Conservation (phyloP, 2,888 invertebrate species). For the Craniophora ligustri region DNA sequence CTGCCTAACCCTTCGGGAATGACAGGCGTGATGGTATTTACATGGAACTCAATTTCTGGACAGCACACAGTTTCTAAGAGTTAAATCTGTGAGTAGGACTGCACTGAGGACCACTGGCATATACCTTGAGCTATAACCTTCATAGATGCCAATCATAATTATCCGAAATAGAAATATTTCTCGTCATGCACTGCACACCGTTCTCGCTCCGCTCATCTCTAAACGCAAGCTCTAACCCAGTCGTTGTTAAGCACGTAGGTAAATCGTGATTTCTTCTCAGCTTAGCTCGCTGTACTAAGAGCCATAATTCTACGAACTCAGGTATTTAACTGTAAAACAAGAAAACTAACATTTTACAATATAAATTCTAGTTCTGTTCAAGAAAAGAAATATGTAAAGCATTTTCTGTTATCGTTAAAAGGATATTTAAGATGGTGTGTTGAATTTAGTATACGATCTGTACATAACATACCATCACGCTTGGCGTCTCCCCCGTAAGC, state of each 20-base stretch:
- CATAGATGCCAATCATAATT: too few relatives aligned
- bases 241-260: slow-evolving; percentile 51
- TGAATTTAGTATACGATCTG: neutral
- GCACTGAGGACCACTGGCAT: too few relatives aligned
- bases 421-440: slow-evolving; percentile 16
- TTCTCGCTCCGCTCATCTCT: slow-evolving; percentile 27
- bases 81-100: too few relatives aligned
- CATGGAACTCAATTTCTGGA: too few relatives aligned
- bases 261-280: slow-evolving; percentile 57
- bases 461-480: too few relatives aligned
- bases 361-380: slow-evolving; percentile 35
- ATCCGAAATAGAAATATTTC: too few relatives aligned
- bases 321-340: slow-evolving; percentile 48
- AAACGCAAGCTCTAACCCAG: neutral
- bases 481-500: too few relatives aligned
- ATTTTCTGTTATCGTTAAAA: slow-evolving; percentile 10
- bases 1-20: too few relatives aligned
- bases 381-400: slow-evolving; percentile 18
- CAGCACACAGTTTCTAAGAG: too few relatives aligned
- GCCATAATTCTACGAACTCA: slow-evolving; percentile 21
- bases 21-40: too few relatives aligned
- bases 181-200: too few relatives aligned
- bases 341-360: slow-evolving; percentile 26
- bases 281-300: slow-evolving; percentile 26
- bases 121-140: too few relatives aligned